These are phyloP conservation scores for Gallirallus australis DNA, from an alignment of 2,797 vertebrate species.

Conservation along the genomic window DNA sequence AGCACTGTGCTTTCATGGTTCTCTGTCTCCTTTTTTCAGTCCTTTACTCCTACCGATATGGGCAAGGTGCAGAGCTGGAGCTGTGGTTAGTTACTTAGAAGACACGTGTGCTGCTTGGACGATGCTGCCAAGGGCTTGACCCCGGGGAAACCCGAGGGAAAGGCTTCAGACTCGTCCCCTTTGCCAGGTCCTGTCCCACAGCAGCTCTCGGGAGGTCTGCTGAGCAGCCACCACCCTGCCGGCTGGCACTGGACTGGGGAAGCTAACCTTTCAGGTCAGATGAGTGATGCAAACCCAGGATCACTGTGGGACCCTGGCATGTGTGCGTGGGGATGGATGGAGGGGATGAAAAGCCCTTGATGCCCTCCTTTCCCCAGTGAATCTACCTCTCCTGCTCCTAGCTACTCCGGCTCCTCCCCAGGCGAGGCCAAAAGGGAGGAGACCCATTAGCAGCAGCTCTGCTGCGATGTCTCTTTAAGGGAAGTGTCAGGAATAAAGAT, in stretches of 20 bases:
- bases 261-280: not conserved
- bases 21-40: not conserved
- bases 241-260: not conserved
- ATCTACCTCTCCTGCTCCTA: not conserved
- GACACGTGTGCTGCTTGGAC: accelerated
- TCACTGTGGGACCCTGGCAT: accelerated
- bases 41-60: not conserved
- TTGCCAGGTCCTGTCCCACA: accelerated
- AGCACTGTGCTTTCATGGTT: not conserved
- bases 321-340: too few relatives aligned
- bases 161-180: not conserved
- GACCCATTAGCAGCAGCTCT: slow-evolving; percentile 14
- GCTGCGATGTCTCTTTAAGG: slow-evolving; percentile 53
- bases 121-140: not conserved
- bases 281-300: not conserved
- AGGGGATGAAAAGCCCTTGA: not conserved
- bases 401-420: not conserved
- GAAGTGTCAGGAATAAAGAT: slow-evolving; percentile 62
- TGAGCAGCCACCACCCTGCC: not conserved
- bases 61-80: not conserved
- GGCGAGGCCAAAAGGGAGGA: not conserved
- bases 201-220: not conserved
- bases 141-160: not conserved
- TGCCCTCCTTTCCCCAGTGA: not conserved
- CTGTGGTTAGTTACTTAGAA: slow-evolving; percentile 6